Percentiles rank a stretch among this genome's conserved stretches.
These are phyloP conservation scores for Anoplius nigerrimus DNA, from an alignment of 2,888 invertebrate genomes.

Conservation along the genomic window DNA sequence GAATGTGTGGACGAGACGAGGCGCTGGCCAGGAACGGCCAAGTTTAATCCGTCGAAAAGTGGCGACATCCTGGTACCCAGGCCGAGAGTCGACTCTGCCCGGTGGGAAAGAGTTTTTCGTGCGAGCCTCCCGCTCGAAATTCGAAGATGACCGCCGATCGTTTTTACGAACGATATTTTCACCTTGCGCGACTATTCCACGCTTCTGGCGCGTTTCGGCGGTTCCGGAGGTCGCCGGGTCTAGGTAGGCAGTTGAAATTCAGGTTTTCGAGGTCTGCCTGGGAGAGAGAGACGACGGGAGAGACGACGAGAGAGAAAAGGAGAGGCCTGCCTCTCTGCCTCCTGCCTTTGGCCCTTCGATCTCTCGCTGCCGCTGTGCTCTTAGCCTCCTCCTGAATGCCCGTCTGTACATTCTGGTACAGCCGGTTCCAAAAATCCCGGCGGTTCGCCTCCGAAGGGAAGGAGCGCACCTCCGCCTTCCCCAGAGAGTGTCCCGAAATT, in stretches of 20 bases:
- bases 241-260: conserved; percentile 64
- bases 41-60: no score
- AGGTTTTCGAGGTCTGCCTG: conserved; percentile 60
- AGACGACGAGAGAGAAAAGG: neutral
- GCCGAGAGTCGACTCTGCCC: no score
- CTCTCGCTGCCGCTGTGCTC: conserved; percentile 40
- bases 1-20: no score
- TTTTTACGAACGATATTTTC: conserved; percentile 21
- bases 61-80: no score
- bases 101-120: no score
- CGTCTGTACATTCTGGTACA: conserved; percentile 50
- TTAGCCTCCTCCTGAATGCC: conserved; percentile 46
- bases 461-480: neutral
- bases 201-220: conserved; percentile 40
- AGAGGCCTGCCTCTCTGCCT: conserved; percentile 20
- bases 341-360: conserved; percentile 49
- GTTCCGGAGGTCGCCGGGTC: conserved; percentile 59
- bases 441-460: neutral
- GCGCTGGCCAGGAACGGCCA: no score
- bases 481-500: neutral
- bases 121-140: no score
- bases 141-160: neutral
- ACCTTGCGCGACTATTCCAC: conserved; percentile 18
- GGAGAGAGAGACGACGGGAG: conserved; percentile 37
- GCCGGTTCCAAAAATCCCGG: conserved; percentile 37